Evolutionary conservation across 37 sponge, comb jelly and placozoan species (phyloP).

Genomic region (Haliclona indistincta): DNA sequence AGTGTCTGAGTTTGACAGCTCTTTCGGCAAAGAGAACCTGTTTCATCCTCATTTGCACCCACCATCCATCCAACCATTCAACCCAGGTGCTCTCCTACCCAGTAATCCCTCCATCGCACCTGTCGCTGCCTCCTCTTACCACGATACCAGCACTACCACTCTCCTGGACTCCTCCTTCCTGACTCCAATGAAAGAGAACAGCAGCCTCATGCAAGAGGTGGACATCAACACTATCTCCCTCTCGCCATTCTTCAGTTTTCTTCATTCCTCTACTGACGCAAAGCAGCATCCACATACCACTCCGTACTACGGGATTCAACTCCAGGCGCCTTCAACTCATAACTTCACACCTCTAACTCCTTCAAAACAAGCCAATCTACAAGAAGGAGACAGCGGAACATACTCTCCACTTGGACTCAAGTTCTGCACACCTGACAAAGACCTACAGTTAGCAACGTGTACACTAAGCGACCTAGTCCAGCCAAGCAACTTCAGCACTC

Average conservation of each 20-base stretch:
- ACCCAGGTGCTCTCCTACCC: not conserved
- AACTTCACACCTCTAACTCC: conserved; percentile 33
- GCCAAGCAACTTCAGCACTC: conserved; percentile 7
- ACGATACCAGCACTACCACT: not conserved
- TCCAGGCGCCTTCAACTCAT: not conserved
- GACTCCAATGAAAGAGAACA: conserved; percentile 34
- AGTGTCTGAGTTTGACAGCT: not conserved
- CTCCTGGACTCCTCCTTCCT: conserved; percentile 42
- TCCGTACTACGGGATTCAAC: conserved; percentile 8
- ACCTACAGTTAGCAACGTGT: not conserved
- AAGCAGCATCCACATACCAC: not conserved
- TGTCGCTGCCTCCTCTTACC: not conserved
- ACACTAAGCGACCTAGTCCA: conserved; percentile 17
- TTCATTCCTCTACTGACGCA: not conserved
- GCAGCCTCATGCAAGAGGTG: not conserved
- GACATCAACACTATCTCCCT: conserved; percentile 32
- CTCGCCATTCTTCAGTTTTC: conserved; percentile 34
- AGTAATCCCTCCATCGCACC: not conserved
- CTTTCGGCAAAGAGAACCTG: conserved; percentile 5
- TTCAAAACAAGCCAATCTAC: not conserved
- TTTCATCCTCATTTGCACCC: not conserved
- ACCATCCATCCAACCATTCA: conserved; percentile 8
- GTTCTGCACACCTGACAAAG: conserved; percentile 41
- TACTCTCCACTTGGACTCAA: conserved; percentile 42
- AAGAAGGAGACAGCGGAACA: conserved; percentile 51